Evolutionary conservation across 53 echinoderm and acorn worm genomes (phyloP).

Genomic region (Actinopyga echinites): DNA sequence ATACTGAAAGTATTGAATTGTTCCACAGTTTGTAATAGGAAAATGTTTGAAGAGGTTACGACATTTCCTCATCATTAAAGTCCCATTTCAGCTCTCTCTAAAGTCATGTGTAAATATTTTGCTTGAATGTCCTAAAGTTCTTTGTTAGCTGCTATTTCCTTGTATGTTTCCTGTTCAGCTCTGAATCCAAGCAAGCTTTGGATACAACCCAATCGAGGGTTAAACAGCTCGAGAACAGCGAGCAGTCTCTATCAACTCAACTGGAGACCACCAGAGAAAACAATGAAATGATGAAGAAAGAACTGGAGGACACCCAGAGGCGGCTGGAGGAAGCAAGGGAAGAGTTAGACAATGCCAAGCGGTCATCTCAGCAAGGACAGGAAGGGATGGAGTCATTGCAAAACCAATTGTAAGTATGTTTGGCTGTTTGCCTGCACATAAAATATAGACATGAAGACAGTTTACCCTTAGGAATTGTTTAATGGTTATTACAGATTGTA

Average conservation of each 20-base stretch:
- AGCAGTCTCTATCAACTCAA: background rate
- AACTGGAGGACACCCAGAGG: background rate
- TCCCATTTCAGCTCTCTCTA: too few species aligned
- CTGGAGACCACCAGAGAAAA: background rate
- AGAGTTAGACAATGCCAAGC: background rate
- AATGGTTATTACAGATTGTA: too few species aligned
- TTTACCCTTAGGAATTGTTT: too few species aligned
- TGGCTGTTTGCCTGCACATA: background rate
- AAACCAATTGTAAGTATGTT: constrained; percentile 13
- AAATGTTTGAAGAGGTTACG: too few species aligned
- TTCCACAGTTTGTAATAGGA: too few species aligned
- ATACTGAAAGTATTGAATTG: too few species aligned
- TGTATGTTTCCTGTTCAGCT: background rate
- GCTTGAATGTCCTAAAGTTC: too few species aligned
- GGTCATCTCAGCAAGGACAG: background rate
- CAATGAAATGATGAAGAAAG: background rate
- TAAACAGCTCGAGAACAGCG: constrained; percentile 11
- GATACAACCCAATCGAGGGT: background rate
- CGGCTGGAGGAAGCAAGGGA: background rate
- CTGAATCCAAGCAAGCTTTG: constrained; percentile 4
- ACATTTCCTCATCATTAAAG: too few species aligned
- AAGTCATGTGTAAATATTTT: too few species aligned
- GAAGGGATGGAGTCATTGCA: background rate
- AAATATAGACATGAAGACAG: too few species aligned
- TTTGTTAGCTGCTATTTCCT: background rate